Conservation (phyloP, 2,113 vertebrate genomes). For the Prionailurus bengalensis region DNA sequence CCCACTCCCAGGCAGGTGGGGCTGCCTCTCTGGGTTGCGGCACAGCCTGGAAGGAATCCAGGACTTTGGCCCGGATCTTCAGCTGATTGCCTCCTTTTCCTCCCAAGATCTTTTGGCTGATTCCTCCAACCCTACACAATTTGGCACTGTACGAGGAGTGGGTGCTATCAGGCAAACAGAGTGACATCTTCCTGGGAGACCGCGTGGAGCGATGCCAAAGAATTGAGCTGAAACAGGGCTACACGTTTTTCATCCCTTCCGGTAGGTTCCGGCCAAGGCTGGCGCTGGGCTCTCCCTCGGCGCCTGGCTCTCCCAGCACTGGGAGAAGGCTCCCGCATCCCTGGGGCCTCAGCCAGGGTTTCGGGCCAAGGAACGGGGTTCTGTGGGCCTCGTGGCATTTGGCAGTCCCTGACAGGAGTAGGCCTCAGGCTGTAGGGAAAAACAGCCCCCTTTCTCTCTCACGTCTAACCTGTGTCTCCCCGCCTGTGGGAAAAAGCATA, state of each 20-base stretch:
- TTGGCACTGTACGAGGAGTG: slow-evolving; percentile 98
- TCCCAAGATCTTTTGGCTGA: slow-evolving; percentile 97
- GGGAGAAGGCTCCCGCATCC: no score
- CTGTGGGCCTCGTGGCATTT: not conserved
- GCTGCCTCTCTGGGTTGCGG: not conserved
- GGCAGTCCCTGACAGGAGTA: not conserved
- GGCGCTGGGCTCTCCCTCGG: rapidly evolving
- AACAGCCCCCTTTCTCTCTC: not conserved
- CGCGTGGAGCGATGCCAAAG: slow-evolving; percentile 96
- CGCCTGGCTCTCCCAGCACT: not conserved
- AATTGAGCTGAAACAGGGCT: slow-evolving; percentile 96
- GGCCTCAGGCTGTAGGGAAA: not conserved
- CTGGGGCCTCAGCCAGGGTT: not conserved
- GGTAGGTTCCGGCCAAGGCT: slow-evolving; percentile 85
- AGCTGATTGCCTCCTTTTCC: slow-evolving; percentile 30
- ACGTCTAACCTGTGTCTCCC: not conserved
- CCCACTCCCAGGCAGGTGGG: not conserved
- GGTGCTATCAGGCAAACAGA: slow-evolving; percentile 98
- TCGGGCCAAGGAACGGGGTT: not conserved
- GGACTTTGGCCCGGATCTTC: not conserved
- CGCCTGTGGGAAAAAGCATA: not conserved
- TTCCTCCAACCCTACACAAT: slow-evolving; percentile 96
- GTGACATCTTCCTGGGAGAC: slow-evolving; percentile 97
- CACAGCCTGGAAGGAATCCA: not conserved
- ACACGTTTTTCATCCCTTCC: slow-evolving; percentile 99